Evolutionary conservation across 2,113 vertebrate genomes (phyloP), one percentile per base, ranked within the genome.

Genomic region (cat (Felis catus)): DNA sequence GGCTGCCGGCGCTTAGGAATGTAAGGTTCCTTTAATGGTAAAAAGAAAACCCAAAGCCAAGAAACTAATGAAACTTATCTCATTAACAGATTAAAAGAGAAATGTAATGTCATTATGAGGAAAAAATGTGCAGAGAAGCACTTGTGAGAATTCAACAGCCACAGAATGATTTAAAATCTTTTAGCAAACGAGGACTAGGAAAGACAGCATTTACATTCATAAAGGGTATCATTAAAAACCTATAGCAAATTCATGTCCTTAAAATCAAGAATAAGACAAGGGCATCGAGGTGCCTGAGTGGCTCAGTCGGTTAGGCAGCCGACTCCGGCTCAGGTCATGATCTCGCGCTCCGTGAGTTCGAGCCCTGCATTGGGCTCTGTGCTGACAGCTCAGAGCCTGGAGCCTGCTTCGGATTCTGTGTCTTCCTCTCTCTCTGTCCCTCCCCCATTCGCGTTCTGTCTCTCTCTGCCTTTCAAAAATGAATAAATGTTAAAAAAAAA

Each of bases 191-290:
- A 87, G 65, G 25, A 19, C 9, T 80, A 74, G 19, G 27, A 80
- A 79, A 94, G 55, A 39, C 1, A 88, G 25, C 45, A 87, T 55
- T 93, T 81, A 85, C 48, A 80, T 70, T 73, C 27, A 65, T 79
- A 80, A 79, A 70, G 3, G 2, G 4, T 33, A 65, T 33, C 70
- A 89, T 87, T 73, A 84, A 94, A 71, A 84, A 55, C 16, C 51
- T 70, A 80, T 5, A 90, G 58, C 18, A 70, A 85, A 76, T 53
- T 33, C 36, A 80, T 36, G 27, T 76, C 41, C 53, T 87, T 65
- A 88, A 96, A 65, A 92, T 94, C 74, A 89, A 33, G 70, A 80
- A 10, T 84, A 88, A 83, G 31, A 89, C 15, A 65, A 76, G 13
- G 31, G 51, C 31, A 61, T 21, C 45, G 7, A 45, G 1, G 45